Evolutionary conservation across 1,140 invertebrate genomes (phyloP).

Genomic region (Harlomillsia oculata): DNA sequence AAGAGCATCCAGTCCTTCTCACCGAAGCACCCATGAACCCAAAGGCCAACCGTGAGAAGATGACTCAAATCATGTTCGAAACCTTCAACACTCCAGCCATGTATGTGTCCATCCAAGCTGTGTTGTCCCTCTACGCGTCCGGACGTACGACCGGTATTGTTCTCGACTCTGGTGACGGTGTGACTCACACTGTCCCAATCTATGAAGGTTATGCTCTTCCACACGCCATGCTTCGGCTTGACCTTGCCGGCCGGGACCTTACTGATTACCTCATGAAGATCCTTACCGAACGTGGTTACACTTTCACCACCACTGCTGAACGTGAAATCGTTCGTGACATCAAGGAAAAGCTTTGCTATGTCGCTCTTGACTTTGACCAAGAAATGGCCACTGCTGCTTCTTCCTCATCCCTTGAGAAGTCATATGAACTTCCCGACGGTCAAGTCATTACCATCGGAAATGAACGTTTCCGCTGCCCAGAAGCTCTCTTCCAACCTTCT

Average conservation of each 20-base stretch:
- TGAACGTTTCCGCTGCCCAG: slow-evolving; percentile 76
- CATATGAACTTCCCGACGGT: slow-evolving; percentile 51
- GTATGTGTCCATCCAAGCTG: slow-evolving; percentile 54
- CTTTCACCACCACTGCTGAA: slow-evolving; percentile 51
- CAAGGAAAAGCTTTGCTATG: slow-evolving; percentile 47
- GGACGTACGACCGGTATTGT: slow-evolving; percentile 53
- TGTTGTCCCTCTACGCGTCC: slow-evolving; percentile 54
- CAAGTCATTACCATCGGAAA: slow-evolving; percentile 79
- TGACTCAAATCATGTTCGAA: slow-evolving; percentile 47
- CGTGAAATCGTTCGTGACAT: slow-evolving; percentile 49
- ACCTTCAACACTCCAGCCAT: slow-evolving; percentile 63
- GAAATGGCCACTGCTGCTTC: slow-evolving; percentile 55
- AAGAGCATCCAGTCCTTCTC: slow-evolving; percentile 83
- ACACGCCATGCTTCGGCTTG: slow-evolving; percentile 75
- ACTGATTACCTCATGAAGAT: slow-evolving; percentile 88
- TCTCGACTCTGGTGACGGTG: slow-evolving; percentile 51
- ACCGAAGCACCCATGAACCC: slow-evolving; percentile 88
- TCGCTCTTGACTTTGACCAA: slow-evolving; percentile 48
- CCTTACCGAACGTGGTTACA: slow-evolving; percentile 65
- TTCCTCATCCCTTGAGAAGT: slow-evolving; percentile 46
- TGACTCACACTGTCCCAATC: slow-evolving; percentile 87
- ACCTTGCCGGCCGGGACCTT: slow-evolving; percentile 80
- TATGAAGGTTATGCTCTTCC: slow-evolving; percentile 67
- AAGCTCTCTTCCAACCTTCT: slow-evolving; percentile 72
- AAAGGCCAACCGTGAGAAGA: slow-evolving; percentile 70